Evolutionary conservation across 2,888 invertebrate species (phyloP), one percentile per base, ranked within the genome.

Genomic region (Tenodera sinensis): DNA sequence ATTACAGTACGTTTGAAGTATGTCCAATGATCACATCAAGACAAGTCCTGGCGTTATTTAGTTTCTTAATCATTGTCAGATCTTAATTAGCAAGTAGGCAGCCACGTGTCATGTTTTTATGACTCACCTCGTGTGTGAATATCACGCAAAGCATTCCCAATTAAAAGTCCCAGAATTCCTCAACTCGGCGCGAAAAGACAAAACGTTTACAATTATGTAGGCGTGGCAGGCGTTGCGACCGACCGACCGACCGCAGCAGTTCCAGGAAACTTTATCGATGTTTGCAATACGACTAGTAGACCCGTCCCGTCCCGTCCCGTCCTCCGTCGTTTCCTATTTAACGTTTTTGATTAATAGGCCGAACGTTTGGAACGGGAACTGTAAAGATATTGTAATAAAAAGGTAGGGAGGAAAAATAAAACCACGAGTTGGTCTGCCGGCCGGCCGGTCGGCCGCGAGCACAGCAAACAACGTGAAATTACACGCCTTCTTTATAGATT

Each of bases 391-490:
- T 83, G 34, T 87, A 87, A 87, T 87, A 88, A 84, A 84, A 84
- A 84, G 71, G 85, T n/a, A 34, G 42, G 42, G 14, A 83, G 25
- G 71, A 88, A 81, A 82, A 88, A 81, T 34, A 88, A 88, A 84
- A 88, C 54, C 84, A 84, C 81, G n/a, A n/a, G n/a, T n/a, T n/a
- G n/a, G n/a, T n/a, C n/a, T n/a, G n/a, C n/a, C 81, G 82, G 34
- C 8, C 34, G 34, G 34, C 6, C 34, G 42, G 42, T 12, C 42
- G 42, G 42, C 88, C 82, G 30, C 84, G 47, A 42, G 88, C 82
- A 88, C 85, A 85, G 81, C 88, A 88, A 88, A 88, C 88, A 88
- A 88, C 88, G 88, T 88, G 88, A 88, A 88, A 85, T 85, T 34
- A 88, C 88, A 81, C 88, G 85, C 88, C 88, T 84, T 54, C 84